phyloP scores from a whole-genome alignment of 2,113 vertebrate genomes.

The Erythrocercus mccallii region DNA sequence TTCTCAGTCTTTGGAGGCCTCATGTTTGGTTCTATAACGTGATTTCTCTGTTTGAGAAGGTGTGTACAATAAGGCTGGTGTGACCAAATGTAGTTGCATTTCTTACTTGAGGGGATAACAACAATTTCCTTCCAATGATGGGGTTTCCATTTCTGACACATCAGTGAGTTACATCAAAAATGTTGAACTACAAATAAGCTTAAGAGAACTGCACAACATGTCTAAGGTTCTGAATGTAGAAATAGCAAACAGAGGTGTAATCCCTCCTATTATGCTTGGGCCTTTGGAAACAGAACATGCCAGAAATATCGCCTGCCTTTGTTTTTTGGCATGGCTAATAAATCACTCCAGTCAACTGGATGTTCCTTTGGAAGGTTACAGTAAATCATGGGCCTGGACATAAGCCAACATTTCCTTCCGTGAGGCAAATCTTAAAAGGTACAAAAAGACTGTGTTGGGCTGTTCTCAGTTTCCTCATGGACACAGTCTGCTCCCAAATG shows the following conservation, averaged over 20 bases:
- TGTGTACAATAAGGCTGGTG: not conserved
- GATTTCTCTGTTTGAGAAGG: not conserved
- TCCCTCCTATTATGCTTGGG: not conserved
- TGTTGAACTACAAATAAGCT: not conserved
- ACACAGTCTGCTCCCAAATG: not conserved
- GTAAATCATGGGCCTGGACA: not conserved
- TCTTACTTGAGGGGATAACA: not conserved
- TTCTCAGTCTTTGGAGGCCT: not conserved
- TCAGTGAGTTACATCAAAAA: not conserved
- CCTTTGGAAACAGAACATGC: not conserved
- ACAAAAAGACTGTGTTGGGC: not conserved
- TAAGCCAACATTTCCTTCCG: not conserved
- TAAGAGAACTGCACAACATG: not conserved
- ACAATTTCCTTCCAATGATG: not conserved
- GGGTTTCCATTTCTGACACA: not conserved
- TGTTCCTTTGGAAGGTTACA: constrained; percentile 18
- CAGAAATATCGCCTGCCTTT: not conserved
- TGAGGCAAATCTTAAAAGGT: not conserved
- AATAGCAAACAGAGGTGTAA: not conserved
- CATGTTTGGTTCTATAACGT: not conserved
- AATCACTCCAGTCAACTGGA: constrained; percentile 17
- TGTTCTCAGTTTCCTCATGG: not conserved
- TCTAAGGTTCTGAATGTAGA: not conserved
- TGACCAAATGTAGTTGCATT: not conserved
- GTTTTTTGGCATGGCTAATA: constrained; percentile 1